Evolutionary conservation across 2,113 vertebrate species (phyloP).

Genomic region (Cavia aperea): DNA sequence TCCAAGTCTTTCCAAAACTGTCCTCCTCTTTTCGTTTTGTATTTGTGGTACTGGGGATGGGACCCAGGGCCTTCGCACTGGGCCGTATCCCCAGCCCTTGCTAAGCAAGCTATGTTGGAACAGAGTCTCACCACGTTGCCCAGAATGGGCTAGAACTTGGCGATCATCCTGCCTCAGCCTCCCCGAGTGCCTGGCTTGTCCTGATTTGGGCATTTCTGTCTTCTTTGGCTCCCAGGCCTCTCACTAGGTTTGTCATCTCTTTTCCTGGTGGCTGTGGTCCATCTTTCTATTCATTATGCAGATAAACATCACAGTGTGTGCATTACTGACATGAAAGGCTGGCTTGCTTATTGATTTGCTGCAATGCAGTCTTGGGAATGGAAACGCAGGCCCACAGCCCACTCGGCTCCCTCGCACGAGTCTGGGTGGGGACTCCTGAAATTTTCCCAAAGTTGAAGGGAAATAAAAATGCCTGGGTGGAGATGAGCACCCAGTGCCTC

Average conservation of each 20-base stretch:
- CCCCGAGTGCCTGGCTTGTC: background rate
- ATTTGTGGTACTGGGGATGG: background rate
- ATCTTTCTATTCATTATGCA: background rate
- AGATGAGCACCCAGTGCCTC: background rate
- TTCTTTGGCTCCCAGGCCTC: background rate
- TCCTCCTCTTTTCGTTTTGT: background rate
- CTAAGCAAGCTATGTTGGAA: background rate
- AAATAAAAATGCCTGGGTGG: background rate
- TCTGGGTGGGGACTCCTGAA: background rate
- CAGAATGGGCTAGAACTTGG: background rate
- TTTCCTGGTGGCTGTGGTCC: background rate
- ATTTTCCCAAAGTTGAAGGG: conserved; percentile 18
- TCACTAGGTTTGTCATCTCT: rapidly evolving
- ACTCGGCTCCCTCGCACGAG: background rate
- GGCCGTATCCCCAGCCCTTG: background rate
- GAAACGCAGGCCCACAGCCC: background rate
- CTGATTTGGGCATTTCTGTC: rapidly evolving
- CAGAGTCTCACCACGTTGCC: background rate
- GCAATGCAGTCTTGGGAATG: background rate
- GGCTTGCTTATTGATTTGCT: background rate
- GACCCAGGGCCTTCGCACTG: background rate
- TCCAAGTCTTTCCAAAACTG: rapidly evolving
- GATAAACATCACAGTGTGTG: background rate
- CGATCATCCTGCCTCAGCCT: background rate
- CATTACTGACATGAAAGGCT: background rate